Base-by-base conservation (phyloP, 1,140 invertebrate genomes). In the Drosophila prosaltans region DNA sequence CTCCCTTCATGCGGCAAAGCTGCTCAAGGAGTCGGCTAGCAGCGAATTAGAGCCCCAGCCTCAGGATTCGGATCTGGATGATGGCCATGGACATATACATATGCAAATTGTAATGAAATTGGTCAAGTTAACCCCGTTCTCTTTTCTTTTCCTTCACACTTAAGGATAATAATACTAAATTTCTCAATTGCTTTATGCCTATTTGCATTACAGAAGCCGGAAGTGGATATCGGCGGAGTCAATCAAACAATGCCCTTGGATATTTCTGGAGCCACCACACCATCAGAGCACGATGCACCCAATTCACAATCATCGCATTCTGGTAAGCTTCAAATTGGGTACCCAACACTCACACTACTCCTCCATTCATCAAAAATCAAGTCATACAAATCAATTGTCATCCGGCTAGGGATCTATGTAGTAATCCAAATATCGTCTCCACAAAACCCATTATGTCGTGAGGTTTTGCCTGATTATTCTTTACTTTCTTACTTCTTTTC, bases 71-170 rank as follows among this genome's bases (percentile, higher is more conserved):
- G 91, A 92, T 80, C 62, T 92, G 64, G 91, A 92, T 40, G 91
- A 88, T 48, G 83, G 74, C 51, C 81, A 91, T 60, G 84, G 82
- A 77, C 89, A 91, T 65, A 81, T 91, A 71, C 91, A 92, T 81
- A 92, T 92, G 91, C 91, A 92, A 91, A 92, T 92, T 92, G 91
- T 92, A 91, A 92, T 83, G 80, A 83, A 88, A 88, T 88, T 88
- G 84, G 84, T 88, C 84, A 88, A 71, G 84, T 89, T 80, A 72
- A 70, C 66, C 73, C 63, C 30, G 26, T 63, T 63, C 28, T 48
- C 3, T 30, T 32, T 30, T 48, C 30, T 11, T 45, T 11, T 7
- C 6, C 32, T n/a, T 39, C 10, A 2, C 26, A 5, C 28, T 36
- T 10, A 7, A 43, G 10, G 61, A 78, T 48, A 58, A 32, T 66